A percentile compares a stretch with the other conserved stretches of the same genome.
Conservation (phyloP, 92 coral and sea anemone genomes). For the Meandrina meandrites region DNA sequence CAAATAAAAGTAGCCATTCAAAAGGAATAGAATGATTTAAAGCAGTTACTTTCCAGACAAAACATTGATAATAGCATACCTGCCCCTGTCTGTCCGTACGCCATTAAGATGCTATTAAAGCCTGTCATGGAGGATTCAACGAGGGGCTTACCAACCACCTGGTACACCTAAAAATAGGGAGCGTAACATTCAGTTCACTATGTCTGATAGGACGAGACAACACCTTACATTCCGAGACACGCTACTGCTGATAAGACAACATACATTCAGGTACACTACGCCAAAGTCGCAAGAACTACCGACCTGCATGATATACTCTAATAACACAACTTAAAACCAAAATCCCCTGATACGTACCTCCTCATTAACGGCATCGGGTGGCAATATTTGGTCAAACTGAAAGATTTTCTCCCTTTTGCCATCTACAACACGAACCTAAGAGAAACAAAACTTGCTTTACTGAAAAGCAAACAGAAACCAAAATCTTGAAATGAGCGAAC, state of each 20-base stretch:
- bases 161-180: conserved; percentile 66
- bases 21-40: no score
- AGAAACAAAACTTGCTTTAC: neutral
- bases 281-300: neutral
- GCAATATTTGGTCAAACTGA: conserved; percentile 75
- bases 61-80: conserved; percentile 32
- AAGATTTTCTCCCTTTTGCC: conserved; percentile 72
- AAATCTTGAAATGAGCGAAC: neutral
- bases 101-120: conserved; percentile 86
- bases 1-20: no score
- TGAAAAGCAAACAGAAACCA: neutral
- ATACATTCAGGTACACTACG: no score
- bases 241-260: no score
- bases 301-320: neutral
- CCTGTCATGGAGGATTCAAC: conserved; percentile 89
- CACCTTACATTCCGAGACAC: no score
- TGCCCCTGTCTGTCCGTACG: conserved; percentile 93
- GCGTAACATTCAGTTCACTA: neutral
- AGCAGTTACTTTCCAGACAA: no score
- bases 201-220: no score
- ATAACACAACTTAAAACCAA: neutral
- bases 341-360: conserved; percentile 54
- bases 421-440: conserved; percentile 75
- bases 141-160: conserved; percentile 79
- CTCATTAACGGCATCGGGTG: conserved; percentile 69